phyloP scores from a whole-genome alignment of 1,140 invertebrate species.

The Ips nitidus region DNA sequence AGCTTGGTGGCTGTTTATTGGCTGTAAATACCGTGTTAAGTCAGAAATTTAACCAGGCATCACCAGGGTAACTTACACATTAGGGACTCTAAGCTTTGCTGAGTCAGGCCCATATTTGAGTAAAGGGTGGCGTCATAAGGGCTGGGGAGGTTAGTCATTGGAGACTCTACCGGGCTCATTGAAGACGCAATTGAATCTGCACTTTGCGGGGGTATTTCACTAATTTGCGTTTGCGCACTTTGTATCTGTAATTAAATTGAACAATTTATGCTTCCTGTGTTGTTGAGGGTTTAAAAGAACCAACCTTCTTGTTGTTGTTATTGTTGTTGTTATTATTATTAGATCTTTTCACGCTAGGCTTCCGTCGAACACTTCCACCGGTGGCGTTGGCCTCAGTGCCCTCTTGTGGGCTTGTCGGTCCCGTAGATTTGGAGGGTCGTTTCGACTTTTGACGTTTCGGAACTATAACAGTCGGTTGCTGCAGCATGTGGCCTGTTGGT shows the following conservation, averaged over 20 bases:
- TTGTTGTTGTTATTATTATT: constrained; percentile 50
- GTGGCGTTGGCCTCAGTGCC: constrained; percentile 52
- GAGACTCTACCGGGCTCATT: constrained; percentile 65
- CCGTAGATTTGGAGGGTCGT: constrained; percentile 65
- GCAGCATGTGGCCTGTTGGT: constrained; percentile 70
- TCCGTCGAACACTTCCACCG: constrained; percentile 60
- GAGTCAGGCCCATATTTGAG: constrained; percentile 72
- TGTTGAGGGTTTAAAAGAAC: background rate
- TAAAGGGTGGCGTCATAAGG: constrained; percentile 79
- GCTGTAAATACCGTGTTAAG: constrained; percentile 34
- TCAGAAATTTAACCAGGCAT: background rate
- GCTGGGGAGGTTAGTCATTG: constrained; percentile 67
- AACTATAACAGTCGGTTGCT: constrained; percentile 78
- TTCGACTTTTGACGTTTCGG: constrained; percentile 72
- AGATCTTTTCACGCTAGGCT: constrained; percentile 77
- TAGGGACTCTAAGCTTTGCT: constrained; percentile 57
- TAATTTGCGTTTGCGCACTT: constrained; percentile 53
- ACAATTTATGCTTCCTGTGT: constrained; percentile 43
- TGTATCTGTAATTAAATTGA: constrained; percentile 2
- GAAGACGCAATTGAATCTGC: constrained; percentile 63
- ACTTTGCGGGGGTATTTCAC: constrained; percentile 65
- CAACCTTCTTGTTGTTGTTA: constrained; percentile 35
- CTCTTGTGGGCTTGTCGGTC: constrained; percentile 65
- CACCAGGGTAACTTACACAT: constrained; percentile 46
- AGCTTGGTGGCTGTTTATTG: constrained; percentile 80